phyloP scores from a whole-genome alignment of 2,113 vertebrate genomes.

The Hippocampus mohnikei region DNA sequence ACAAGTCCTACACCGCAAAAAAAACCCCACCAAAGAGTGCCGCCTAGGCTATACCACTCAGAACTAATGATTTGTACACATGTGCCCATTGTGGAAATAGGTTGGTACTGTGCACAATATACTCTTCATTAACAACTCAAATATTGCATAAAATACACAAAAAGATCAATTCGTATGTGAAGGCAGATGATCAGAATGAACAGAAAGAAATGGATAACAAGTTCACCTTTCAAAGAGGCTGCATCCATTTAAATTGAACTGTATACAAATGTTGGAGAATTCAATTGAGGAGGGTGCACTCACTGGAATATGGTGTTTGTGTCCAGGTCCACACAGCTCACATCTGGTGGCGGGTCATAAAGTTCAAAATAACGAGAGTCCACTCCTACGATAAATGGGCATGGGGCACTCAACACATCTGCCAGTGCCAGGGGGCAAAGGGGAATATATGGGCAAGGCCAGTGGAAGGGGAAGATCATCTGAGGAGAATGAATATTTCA shows the following conservation, averaged over 20 bases:
- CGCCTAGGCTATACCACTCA: too few relatives aligned
- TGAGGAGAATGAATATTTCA: constrained; percentile 47
- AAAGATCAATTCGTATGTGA: neutral
- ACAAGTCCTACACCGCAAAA: neutral
- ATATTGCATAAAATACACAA: neutral
- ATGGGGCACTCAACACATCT: constrained; percentile 92
- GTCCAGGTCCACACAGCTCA: constrained; percentile 97
- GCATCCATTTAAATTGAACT: neutral
- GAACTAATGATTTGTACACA: neutral
- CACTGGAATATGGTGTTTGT: constrained; percentile 98
- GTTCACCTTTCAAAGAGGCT: neutral
- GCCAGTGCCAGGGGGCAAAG: constrained; percentile 94
- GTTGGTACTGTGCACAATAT: too few relatives aligned
- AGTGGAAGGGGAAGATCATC: constrained; percentile 99
- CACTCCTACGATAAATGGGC: constrained; percentile 96
- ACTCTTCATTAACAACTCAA: neutral
- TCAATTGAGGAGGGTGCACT: constrained; percentile 49
- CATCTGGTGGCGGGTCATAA: constrained; percentile 93
- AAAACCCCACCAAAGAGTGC: too few relatives aligned
- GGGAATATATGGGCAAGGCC: constrained; percentile 95
- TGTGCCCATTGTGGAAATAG: neutral
- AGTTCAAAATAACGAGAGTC: constrained; percentile 98
- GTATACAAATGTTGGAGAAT: neutral
- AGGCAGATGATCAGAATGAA: neutral
- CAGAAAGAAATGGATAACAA: too few relatives aligned